A percentile compares a stretch with the other conserved stretches of the same genome.
Evolutionary conservation across 2,797 vertebrate genomes (phyloP).

Genomic region (Typhlichthys eigenmanni): DNA sequence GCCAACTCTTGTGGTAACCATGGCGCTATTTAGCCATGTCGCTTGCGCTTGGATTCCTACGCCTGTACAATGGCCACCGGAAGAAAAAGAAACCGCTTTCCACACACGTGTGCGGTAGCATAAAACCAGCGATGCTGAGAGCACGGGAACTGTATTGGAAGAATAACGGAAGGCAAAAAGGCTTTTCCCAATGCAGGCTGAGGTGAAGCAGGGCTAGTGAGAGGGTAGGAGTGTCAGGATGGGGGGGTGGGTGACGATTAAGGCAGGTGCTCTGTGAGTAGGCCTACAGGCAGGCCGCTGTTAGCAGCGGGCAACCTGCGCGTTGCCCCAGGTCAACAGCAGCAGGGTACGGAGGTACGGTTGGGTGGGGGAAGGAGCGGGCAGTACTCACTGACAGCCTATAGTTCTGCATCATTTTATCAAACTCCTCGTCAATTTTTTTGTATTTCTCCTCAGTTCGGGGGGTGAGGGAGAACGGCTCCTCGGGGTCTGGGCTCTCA

Average conservation of each 20-base stretch:
- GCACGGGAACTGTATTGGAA: too few species aligned
- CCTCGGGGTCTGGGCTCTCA: conserved; percentile 95
- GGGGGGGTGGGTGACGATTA: conserved; percentile 32
- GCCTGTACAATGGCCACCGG: conserved; percentile 3
- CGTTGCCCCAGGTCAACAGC: not conserved
- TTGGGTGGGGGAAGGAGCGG: not conserved
- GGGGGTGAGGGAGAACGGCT: conserved; percentile 96
- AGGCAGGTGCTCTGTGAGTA: conserved; percentile 73
- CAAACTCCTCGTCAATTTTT: conserved; percentile 99
- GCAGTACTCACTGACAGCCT: conserved; percentile 98
- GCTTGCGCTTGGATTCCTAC: conserved; percentile 32
- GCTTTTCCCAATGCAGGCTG: not conserved
- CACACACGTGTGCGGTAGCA: too few species aligned
- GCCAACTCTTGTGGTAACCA: conserved; percentile 48
- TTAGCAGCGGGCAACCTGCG: conserved; percentile 34
- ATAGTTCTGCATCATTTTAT: conserved; percentile 99
- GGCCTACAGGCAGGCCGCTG: conserved; percentile 32
- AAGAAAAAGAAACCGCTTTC: too few species aligned
- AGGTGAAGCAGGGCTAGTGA: conserved; percentile 32
- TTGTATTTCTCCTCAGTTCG: conserved; percentile 99
- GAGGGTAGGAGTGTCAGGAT: conserved; percentile 48
- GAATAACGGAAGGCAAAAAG: too few species aligned
- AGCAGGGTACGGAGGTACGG: conserved; percentile 23
- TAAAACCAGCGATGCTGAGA: too few species aligned
- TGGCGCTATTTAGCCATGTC: conserved; percentile 44